Base-by-base conservation (phyloP, 1,140 invertebrate species). In the Drosophila paulistorum region DNA sequence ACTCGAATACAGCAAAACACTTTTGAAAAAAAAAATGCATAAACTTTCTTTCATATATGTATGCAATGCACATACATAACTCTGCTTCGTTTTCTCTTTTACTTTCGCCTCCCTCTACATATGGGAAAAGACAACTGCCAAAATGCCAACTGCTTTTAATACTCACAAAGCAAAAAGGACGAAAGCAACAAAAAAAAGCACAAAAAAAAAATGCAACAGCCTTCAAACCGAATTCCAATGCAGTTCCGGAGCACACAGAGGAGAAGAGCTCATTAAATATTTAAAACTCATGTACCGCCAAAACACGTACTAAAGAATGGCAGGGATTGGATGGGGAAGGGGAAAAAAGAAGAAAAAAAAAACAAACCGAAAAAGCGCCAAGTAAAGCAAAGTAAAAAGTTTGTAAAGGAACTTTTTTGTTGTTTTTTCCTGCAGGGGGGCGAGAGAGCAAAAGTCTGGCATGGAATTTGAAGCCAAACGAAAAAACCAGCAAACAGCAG, bases 201-300 rank as follows among this genome's bases (percentile, higher is more conserved):
- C 17, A 33, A 63, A 57, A 66, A 57, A 66, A 39, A 59, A 67
- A 48, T 70, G 74, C 63, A 59, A 77, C 69, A 69, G 55, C 41
- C 42, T 68, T 75, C 65, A 78, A 63, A 61, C 60, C 37, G 11
- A 39, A 55, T 65, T 65, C 11, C 33, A 30, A 42, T 23, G 55
- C 45, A 73, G 65, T 68, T 45, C 39, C 39, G 41, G 30, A 60
- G 30, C 30, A 65, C 33, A 65, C 7, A 45, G n/a, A 73, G 11
- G 13, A 57, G 23, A 6, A 17, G 23, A 37, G 26, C 71, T 80
- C 78, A 78, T 80, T 78, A 80, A 74, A 80, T 78, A 80, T 80
- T 80, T 80, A 78, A 80, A 71, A 74, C 71, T 74, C 68, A 71
- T 74, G 70, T 68, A 66, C 41, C 70, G 42, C 63, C 63, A 77